Evolutionary conservation across 1,140 invertebrate genomes (phyloP).

Genomic region (Diabrotica undecimpunctata): DNA sequence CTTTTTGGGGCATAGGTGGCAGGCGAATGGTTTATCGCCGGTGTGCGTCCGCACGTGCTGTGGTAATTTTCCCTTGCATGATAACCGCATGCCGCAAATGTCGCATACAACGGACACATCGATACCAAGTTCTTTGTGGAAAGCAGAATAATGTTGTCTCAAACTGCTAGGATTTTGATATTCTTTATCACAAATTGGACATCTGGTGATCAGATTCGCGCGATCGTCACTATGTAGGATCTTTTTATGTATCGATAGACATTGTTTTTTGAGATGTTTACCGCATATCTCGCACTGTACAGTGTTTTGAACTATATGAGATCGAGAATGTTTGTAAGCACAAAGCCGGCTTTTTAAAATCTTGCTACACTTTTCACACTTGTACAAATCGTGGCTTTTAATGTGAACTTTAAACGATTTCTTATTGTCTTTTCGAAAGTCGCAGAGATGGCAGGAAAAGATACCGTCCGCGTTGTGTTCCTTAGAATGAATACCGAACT

Average conservation of each 20-base stretch:
- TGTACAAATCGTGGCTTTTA: constrained; percentile 51
- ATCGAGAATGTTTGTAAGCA: constrained; percentile 41
- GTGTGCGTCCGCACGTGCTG: constrained; percentile 10
- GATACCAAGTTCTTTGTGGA: constrained; percentile 26
- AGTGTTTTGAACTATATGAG: constrained; percentile 29
- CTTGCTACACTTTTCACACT: constrained; percentile 51
- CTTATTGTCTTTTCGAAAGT: constrained; percentile 9
- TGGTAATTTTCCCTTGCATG: constrained; percentile 11
- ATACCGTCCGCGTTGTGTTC: constrained; percentile 5
- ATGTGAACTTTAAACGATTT: constrained; percentile 43
- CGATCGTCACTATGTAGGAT: constrained; percentile 25
- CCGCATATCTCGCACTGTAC: constrained; percentile 36
- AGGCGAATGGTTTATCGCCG: constrained; percentile 19
- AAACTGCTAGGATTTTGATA: constrained; percentile 39
- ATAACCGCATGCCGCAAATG: constrained; percentile 14
- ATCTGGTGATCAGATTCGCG: constrained; percentile 30
- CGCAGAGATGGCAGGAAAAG: constrained; percentile 12
- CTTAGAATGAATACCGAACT: constrained; percentile 7
- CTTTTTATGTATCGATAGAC: constrained; percentile 35
- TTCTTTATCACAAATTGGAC: constrained; percentile 37
- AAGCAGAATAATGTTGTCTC: constrained; percentile 26
- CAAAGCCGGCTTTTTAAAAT: constrained; percentile 45
- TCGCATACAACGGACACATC: constrained; percentile 24
- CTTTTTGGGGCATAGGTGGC: constrained; percentile 24
- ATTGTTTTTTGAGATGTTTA: constrained; percentile 35